phyloP scores from a whole-genome alignment of 2,797 vertebrate species.

The Clarias fuscus region DNA sequence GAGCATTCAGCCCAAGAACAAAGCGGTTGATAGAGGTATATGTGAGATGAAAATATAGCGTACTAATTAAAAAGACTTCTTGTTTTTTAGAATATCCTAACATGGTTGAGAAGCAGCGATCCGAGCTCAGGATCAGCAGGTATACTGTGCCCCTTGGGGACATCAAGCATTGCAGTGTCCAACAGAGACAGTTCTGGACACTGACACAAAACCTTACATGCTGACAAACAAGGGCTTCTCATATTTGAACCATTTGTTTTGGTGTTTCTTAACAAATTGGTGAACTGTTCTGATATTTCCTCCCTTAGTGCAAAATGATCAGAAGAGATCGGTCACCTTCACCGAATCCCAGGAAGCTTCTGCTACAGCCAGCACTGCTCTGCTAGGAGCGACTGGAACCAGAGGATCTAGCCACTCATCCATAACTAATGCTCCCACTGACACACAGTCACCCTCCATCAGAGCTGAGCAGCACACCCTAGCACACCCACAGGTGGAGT shows the following conservation, averaged over 20 bases:
- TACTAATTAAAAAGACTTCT: neutral
- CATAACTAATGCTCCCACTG: conserved; percentile 65
- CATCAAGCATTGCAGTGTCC: neutral
- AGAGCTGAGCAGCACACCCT: conserved; percentile 82
- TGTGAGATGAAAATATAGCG: neutral
- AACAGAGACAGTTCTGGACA: neutral
- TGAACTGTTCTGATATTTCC: conserved; percentile 45
- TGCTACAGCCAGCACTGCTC: conserved; percentile 36
- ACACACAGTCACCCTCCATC: conserved; percentile 63
- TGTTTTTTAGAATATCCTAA: neutral
- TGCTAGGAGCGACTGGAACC: conserved; percentile 52
- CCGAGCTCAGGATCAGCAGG: no score
- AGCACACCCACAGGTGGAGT: conserved; percentile 73
- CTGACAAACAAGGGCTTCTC: neutral
- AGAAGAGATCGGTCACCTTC: conserved; percentile 96
- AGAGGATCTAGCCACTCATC: conserved; percentile 63
- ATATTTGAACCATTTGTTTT: neutral
- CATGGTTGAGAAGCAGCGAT: neutral
- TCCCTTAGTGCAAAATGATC: conserved; percentile 78
- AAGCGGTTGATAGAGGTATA: conserved; percentile 80
- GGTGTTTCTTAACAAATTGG: neutral
- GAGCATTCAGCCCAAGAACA: conserved; percentile 94
- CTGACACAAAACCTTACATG: neutral
- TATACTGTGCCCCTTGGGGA: neutral
- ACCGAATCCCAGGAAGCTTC: conserved; percentile 80